Percentiles rank a stretch among this genome's conserved stretches.
phyloP scores from a whole-genome alignment of 2,797 vertebrate genomes.

The Chrysolophus pictus region DNA sequence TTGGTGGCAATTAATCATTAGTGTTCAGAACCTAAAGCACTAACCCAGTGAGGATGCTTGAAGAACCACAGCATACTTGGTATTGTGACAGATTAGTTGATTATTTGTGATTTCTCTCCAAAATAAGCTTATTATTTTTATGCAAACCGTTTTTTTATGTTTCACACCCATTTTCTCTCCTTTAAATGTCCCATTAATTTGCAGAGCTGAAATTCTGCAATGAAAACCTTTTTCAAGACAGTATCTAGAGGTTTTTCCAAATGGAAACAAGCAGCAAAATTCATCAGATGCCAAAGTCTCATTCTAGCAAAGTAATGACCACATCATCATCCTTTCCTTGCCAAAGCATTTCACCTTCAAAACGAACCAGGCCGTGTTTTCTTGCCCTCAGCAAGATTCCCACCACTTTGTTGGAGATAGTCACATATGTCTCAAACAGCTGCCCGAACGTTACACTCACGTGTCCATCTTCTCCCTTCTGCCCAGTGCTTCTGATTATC shows the following conservation, averaged over 20 bases:
- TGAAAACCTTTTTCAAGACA: neutral
- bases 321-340: conserved; percentile 89
- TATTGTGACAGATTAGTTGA: neutral
- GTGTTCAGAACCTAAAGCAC: neutral
- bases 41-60: neutral
- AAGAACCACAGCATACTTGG: neutral
- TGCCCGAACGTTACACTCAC: conserved; percentile 83
- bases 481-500: conserved; percentile 83
- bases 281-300: conserved; percentile 2
- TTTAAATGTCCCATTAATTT: neutral
- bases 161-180: neutral
- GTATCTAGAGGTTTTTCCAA: neutral
- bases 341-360: conserved; percentile 95
- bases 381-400: conserved; percentile 89
- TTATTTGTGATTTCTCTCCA: neutral
- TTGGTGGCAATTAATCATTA: neutral
- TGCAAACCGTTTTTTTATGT: neutral
- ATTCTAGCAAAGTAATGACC: conserved; percentile 84
- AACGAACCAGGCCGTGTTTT: conserved; percentile 86
- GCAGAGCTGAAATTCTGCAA: neutral
- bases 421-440: conserved; percentile 89
- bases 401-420: conserved; percentile 92
- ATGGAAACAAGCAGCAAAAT: neutral
- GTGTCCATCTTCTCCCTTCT: conserved; percentile 64
- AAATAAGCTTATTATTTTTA: neutral